Evolutionary conservation across 1,140 invertebrate genomes (phyloP).

Genomic region (Drosophila asahinai): DNA sequence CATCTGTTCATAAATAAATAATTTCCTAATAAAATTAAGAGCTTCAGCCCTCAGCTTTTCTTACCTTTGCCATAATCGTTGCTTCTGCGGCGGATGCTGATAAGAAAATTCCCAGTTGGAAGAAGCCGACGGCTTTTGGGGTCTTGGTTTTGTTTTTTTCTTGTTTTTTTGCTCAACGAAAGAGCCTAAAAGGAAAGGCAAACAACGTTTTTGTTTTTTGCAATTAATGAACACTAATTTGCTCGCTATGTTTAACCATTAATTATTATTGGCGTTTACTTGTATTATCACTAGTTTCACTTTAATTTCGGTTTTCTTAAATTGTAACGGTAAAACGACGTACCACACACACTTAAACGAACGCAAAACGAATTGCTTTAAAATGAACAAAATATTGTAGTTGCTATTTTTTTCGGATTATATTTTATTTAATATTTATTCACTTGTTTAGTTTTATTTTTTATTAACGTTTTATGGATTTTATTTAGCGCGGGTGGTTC

Average conservation of each 20-base stretch:
- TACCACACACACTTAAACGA: slow-evolving; percentile 31
- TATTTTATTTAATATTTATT: slow-evolving; percentile 9
- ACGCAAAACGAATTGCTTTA: slow-evolving; percentile 2
- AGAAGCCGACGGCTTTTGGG: slow-evolving; percentile 55
- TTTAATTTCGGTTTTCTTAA: slow-evolving; percentile 39
- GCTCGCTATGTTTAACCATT: slow-evolving; percentile 31
- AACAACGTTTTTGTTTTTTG: slow-evolving; percentile 20
- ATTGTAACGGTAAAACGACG: slow-evolving; percentile 68
- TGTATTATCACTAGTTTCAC: slow-evolving; percentile 16
- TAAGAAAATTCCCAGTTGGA: slow-evolving; percentile 32
- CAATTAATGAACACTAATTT: slow-evolving; percentile 52
- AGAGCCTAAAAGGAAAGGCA: slow-evolving; percentile 17
- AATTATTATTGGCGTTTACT: slow-evolving; percentile 24
- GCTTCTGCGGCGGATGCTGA: slow-evolving; percentile 13
- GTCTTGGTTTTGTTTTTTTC: slow-evolving; percentile 21
- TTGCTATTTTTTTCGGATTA: neutral
- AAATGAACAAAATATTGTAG: slow-evolving; percentile 2
- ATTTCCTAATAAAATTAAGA: slow-evolving; percentile 77
- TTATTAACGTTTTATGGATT: slow-evolving; percentile 23
- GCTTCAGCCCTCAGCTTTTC: slow-evolving; percentile 29
- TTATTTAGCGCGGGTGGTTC: neutral
- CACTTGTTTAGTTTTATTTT: slow-evolving; percentile 1
- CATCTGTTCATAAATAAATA: slow-evolving; percentile 68
- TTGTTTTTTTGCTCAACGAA: slow-evolving; percentile 29
- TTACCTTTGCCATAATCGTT: slow-evolving; percentile 73